phyloP scores from a whole-genome alignment of 2,888 invertebrate genomes.

The Lamellibrachia satsuma region DNA sequence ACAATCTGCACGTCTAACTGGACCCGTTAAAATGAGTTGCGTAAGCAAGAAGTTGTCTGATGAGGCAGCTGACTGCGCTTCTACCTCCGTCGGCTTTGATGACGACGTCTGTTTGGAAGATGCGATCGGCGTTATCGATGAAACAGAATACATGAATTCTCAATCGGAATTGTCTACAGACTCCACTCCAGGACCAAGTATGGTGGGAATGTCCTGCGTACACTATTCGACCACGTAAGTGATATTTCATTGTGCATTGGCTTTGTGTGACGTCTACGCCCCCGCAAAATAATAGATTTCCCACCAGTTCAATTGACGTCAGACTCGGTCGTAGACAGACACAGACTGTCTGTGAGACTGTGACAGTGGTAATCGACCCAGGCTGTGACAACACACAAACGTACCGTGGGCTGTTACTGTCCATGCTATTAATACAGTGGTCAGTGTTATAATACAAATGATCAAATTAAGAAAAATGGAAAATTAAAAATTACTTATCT shows the following conservation, averaged over 20 bases:
- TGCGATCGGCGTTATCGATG: conserved; percentile 5
- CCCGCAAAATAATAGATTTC: neutral
- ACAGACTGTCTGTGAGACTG: neutral
- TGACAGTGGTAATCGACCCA: neutral
- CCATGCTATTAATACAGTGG: no score
- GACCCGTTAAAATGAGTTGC: neutral
- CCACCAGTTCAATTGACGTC: neutral
- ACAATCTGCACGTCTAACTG: neutral
- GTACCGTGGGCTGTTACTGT: no score
- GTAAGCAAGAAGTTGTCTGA: neutral
- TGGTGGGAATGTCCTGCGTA: neutral
- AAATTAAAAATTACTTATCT: no score
- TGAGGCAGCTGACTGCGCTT: neutral
- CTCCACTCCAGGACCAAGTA: neutral
- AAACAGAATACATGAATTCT: neutral
- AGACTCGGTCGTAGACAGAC: neutral
- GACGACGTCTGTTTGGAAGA: conserved; percentile 12
- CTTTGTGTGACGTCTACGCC: neutral
- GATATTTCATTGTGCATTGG: neutral
- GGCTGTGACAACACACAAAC: no score
- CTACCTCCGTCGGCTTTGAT: neutral
- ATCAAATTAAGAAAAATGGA: no score
- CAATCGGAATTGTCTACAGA: neutral
- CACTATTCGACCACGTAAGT: conserved; percentile 11
- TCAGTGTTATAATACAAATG: no score